These are phyloP conservation scores for Chromoteleia sp. DNA, from an alignment of 2,888 invertebrate species.

Conservation along the genomic window DNA sequence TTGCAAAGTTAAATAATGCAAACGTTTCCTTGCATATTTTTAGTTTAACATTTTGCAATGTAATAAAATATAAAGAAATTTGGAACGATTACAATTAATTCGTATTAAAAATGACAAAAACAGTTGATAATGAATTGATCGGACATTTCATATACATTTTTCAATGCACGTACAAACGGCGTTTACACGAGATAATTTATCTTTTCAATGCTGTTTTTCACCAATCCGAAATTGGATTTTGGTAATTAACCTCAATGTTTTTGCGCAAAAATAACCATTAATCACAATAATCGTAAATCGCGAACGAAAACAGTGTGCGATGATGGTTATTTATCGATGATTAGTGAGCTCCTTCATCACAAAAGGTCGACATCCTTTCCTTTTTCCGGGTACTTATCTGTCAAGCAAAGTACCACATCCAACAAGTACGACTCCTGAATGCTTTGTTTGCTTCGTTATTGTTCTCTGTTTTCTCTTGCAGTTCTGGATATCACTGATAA, in stretches of 20 bases:
- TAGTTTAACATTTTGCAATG: too few relatives aligned
- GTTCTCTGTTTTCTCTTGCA: conserved; percentile 30
- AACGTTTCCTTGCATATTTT: too few relatives aligned
- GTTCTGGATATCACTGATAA: conserved; percentile 16
- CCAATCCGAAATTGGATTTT: not conserved
- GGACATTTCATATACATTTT: too few relatives aligned
- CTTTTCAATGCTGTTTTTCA: not conserved
- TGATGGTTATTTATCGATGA: conserved; percentile 47
- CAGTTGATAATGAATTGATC: too few relatives aligned
- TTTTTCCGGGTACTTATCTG: conserved; percentile 46
- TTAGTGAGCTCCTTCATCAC: conserved; percentile 40
- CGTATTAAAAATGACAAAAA: too few relatives aligned
- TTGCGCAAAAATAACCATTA: conserved; percentile 28
- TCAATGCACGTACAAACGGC: not conserved
- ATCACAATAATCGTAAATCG: conserved; percentile 28
- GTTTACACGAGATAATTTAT: conserved; percentile 1
- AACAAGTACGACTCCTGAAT: conserved; percentile 35
- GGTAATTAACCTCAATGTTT: conserved; percentile 16
- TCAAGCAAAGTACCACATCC: conserved; percentile 41
- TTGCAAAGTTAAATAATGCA: too few relatives aligned
- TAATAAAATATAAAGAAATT: too few relatives aligned
- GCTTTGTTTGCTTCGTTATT: conserved; percentile 47
- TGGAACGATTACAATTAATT: too few relatives aligned
- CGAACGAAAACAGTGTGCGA: conserved; percentile 1
- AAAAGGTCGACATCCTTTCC: conserved; percentile 43